Evolutionary conservation across 2,888 invertebrate species (phyloP).

Genomic region (Limnephilus lunatus): DNA sequence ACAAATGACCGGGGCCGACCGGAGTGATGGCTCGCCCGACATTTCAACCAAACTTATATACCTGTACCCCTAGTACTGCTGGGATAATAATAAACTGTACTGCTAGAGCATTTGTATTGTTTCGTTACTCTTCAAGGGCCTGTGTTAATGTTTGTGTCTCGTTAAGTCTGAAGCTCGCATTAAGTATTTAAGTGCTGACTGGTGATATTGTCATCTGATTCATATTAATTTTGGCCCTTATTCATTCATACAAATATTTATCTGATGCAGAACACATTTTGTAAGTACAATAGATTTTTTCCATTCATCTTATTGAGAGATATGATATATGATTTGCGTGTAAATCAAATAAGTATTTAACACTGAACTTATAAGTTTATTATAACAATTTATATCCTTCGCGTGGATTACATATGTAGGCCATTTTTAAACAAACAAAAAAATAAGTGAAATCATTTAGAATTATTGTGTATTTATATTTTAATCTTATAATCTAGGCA

Average conservation of each 20-base stretch:
- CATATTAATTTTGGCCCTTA: not conserved
- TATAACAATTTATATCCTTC: too few species aligned
- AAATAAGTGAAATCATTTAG: too few species aligned
- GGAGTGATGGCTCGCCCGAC: conserved; percentile 27
- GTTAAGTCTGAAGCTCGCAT: not conserved
- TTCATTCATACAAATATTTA: not conserved
- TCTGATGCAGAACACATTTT: not conserved
- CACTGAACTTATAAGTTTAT: too few species aligned
- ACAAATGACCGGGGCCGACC: conserved; percentile 30
- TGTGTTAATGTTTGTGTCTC: not conserved
- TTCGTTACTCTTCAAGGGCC: not conserved
- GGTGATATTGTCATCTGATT: not conserved
- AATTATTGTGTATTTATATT: too few species aligned
- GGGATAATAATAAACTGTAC: not conserved
- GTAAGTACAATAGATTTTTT: too few species aligned
- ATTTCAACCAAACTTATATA: conserved; percentile 9
- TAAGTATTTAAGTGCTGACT: not conserved
- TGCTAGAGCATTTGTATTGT: not conserved
- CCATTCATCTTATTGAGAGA: too few species aligned
- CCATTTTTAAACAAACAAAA: too few species aligned
- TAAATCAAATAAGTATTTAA: too few species aligned
- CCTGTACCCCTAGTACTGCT: not conserved
- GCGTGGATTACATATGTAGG: too few species aligned
- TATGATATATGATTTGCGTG: too few species aligned
- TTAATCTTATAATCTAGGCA: too few species aligned